These are phyloP conservation scores for Podarcis raffonei DNA, from an alignment of 2,113 vertebrate genomes.

Conservation along the genomic window DNA sequence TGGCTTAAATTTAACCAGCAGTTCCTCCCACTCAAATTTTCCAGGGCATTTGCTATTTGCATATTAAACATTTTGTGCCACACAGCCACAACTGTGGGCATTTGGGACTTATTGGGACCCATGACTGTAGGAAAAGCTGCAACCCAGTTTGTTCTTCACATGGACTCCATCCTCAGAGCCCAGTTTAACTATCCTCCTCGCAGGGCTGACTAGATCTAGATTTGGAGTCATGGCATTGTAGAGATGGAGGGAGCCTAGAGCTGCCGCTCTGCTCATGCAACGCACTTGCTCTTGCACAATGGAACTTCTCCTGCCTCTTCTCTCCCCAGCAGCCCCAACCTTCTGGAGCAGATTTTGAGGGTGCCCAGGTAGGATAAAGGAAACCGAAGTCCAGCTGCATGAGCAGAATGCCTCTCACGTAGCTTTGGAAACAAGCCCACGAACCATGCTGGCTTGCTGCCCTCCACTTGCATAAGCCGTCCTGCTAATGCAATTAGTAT, in stretches of 20 bases:
- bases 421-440: no score
- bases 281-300: no score
- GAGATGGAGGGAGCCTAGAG: neutral
- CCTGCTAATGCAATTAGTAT: no score
- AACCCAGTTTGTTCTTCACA: neutral
- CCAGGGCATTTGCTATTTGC: neutral
- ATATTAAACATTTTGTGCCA: neutral
- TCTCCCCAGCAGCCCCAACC: no score
- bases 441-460: no score
- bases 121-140: neutral
- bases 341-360: no score
- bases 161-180: neutral
- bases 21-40: neutral
- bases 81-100: neutral
- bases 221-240: neutral
- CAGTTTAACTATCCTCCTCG: neutral
- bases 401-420: no score
- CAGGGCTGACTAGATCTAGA: neutral
- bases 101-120: neutral
- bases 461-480: no score
- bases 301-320: no score
- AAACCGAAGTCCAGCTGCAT: no score
- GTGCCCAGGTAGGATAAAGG: no score
- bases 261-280: no score
- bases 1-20: neutral